Conservation (phyloP, 2,113 vertebrate species). For the Cyphomyrus plagiostoma region DNA sequence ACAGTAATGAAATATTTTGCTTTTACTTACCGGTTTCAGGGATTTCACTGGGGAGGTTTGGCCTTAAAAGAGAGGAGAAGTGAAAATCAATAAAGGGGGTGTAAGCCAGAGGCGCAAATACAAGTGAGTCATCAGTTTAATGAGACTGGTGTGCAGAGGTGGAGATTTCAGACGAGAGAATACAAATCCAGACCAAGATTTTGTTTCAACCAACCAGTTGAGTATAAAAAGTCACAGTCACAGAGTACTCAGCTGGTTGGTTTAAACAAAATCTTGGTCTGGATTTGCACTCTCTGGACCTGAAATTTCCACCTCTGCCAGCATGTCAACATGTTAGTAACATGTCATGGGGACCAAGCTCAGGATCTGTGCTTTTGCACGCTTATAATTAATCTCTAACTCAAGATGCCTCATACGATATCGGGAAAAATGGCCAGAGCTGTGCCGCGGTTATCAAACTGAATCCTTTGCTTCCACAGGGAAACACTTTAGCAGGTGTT, state of each 20-base stretch:
- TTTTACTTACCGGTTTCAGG: conserved; percentile 65
- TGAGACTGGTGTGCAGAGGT: background rate
- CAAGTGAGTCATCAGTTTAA: background rate
- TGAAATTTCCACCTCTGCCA: too few species aligned
- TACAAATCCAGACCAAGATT: too few species aligned
- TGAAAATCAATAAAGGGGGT: conserved; percentile 16
- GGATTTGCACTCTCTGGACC: too few species aligned
- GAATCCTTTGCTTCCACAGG: background rate
- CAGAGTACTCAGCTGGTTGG: too few species aligned
- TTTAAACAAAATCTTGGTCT: too few species aligned
- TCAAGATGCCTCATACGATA: background rate
- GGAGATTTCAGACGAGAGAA: too few species aligned
- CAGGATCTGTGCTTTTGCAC: background rate
- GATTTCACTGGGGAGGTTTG: conserved; percentile 71
- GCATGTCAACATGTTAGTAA: background rate
- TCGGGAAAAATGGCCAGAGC: background rate
- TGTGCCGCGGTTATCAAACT: background rate
- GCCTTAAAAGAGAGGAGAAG: conserved; percentile 46
- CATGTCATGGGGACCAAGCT: background rate
- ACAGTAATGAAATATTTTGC: background rate
- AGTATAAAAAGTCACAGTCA: too few species aligned
- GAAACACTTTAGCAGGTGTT: background rate
- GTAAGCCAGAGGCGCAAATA: background rate
- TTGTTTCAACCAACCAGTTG: too few species aligned
- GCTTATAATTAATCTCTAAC: background rate